These are phyloP conservation scores for Akabosia matsudoensis DNA, from an alignment of 1,140 invertebrate genomes.

Conservation along the genomic window DNA sequence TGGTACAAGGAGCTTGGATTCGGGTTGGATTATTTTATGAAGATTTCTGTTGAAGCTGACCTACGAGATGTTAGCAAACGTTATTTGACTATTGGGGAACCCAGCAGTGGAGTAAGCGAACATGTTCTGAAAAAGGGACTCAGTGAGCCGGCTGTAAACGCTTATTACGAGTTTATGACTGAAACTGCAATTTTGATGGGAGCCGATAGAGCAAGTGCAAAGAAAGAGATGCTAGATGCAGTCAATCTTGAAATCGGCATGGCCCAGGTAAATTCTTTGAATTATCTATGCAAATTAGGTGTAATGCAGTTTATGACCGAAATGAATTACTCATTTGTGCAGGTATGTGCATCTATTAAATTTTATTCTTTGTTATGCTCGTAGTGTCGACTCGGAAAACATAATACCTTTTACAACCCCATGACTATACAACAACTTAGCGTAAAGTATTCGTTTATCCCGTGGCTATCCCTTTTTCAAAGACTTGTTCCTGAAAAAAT, in stretches of 20 bases:
- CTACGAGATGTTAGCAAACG: constrained; percentile 46
- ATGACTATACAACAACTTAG: constrained; percentile 28
- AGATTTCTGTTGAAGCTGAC: constrained; percentile 52
- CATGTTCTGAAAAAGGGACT: constrained; percentile 53
- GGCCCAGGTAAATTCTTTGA: constrained; percentile 49
- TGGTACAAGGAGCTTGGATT: constrained; percentile 49
- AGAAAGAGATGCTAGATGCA: constrained; percentile 53
- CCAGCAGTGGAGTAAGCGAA: constrained; percentile 54
- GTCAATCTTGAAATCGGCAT: constrained; percentile 57
- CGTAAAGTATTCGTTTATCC: not conserved
- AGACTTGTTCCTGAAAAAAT: constrained; percentile 48
- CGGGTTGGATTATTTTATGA: constrained; percentile 51
- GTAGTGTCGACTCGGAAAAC: too few species aligned
- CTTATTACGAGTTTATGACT: constrained; percentile 50
- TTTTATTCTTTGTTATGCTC: too few species aligned
- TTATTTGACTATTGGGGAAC: constrained; percentile 53
- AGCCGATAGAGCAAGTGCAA: constrained; percentile 48
- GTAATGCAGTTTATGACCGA: too few species aligned
- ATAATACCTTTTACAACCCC: constrained; percentile 12
- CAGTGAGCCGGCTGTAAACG: constrained; percentile 50
- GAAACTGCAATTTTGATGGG: constrained; percentile 55
- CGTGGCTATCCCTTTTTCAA: constrained; percentile 25
- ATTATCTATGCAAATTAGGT: too few species aligned
- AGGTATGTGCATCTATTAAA: too few species aligned
- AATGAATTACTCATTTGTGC: too few species aligned